Evolutionary conservation across 2,888 invertebrate genomes (phyloP).

Genomic region (Ichneumon xanthorius): DNA sequence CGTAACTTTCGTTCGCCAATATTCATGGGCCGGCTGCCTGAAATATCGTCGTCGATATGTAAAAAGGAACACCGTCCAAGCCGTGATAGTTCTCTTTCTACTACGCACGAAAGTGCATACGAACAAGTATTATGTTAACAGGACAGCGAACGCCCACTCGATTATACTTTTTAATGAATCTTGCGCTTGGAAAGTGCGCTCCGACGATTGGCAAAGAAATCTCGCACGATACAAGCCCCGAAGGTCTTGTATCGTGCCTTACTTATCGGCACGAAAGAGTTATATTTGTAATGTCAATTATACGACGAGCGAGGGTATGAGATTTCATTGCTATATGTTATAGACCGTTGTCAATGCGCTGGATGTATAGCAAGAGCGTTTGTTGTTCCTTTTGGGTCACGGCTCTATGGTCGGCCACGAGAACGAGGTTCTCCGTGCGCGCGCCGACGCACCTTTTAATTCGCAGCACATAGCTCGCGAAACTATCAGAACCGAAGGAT

Average conservation of each 20-base stretch:
- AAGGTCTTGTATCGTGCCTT: too few species aligned
- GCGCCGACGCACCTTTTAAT: constrained; percentile 39
- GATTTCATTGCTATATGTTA: constrained; percentile 1
- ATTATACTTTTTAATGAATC: constrained; percentile 60
- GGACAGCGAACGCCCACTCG: constrained; percentile 12
- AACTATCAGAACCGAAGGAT: constrained; percentile 27
- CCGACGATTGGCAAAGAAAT: constrained; percentile 37
- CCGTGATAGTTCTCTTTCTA: not conserved
- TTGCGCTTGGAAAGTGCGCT: constrained; percentile 12
- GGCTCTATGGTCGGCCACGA: constrained; percentile 15
- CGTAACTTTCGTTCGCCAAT: too few species aligned
- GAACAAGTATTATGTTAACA: constrained; percentile 9
- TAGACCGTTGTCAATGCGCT: constrained; percentile 2
- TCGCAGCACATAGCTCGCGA: constrained; percentile 15
- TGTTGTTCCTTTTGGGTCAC: constrained; percentile 41
- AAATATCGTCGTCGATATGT: not conserved
- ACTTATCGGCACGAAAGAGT: constrained; percentile 13
- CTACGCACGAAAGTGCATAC: not conserved
- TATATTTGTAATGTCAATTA: constrained; percentile 19
- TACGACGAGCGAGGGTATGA: not conserved
- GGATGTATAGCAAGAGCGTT: not conserved
- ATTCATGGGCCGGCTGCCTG: not conserved
- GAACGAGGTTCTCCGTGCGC: constrained; percentile 41
- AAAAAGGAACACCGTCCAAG: not conserved
- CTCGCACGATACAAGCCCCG: constrained; percentile 15